phyloP scores from a whole-genome alignment of 2,113 vertebrate genomes.

The Podiceps cristatus region DNA sequence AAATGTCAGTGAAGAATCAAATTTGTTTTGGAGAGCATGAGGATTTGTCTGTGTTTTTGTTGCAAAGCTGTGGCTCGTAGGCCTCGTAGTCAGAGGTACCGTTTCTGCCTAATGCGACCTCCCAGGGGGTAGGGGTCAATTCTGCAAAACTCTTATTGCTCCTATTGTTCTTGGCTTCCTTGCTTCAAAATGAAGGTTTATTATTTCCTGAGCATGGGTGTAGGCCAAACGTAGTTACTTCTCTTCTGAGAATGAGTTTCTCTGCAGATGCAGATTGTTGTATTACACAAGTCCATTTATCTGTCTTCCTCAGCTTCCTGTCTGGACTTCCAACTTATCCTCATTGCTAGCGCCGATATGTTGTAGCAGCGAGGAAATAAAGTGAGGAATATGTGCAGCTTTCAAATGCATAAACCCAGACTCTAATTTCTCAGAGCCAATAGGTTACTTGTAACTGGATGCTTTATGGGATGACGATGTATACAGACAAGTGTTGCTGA shows the following conservation, averaged over 20 bases:
- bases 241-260: not conserved
- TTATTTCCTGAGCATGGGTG: not conserved
- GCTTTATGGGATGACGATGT: not conserved
- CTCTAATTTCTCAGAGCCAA: not conserved
- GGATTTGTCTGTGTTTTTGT: not conserved
- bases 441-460: not conserved
- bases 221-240: not conserved
- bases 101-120: not conserved
- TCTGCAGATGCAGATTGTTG: not conserved
- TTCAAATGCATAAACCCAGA: not conserved
- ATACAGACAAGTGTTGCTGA: rapidly evolving
- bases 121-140: not conserved
- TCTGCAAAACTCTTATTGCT: not conserved
- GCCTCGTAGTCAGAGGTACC: rapidly evolving
- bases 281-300: not conserved
- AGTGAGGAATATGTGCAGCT: not conserved
- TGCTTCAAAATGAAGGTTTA: not conserved
- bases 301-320: not conserved
- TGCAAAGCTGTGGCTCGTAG: not conserved
- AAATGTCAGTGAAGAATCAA: not conserved
- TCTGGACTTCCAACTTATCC: not conserved
- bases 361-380: not conserved
- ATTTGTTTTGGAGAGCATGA: not conserved
- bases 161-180: not conserved
- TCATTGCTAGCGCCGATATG: not conserved